Conservation (phyloP, 2,113 vertebrate species). For the Orientallactaga bullata region DNA sequence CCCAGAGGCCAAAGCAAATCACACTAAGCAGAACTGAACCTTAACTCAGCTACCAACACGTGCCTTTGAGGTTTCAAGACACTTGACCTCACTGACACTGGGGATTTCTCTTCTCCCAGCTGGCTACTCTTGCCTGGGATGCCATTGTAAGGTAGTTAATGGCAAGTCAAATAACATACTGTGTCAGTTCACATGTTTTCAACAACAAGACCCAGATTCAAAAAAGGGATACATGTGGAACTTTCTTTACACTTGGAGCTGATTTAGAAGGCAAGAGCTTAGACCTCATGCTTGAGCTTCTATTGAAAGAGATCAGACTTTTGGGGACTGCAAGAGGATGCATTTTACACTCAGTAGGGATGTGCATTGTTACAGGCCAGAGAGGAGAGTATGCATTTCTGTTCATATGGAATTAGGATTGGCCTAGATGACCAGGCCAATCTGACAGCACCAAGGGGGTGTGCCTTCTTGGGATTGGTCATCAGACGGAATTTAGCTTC, state of each 20-base stretch:
- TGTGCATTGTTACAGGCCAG: background rate
- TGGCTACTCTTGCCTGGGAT: background rate
- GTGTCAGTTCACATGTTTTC: background rate
- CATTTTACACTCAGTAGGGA: background rate
- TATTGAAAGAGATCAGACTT: background rate
- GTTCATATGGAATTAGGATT: background rate
- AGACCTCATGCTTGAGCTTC: background rate
- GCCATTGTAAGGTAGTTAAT: background rate
- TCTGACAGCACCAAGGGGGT: background rate
- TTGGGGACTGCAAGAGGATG: background rate
- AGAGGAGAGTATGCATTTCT: background rate
- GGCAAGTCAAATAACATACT: background rate
- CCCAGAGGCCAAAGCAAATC: background rate
- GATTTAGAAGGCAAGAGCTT: constrained; percentile 1
- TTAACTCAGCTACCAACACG: background rate
- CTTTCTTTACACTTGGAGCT: background rate
- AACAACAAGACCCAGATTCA: background rate
- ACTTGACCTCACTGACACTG: background rate
- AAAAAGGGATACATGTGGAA: background rate
- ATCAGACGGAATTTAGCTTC: background rate
- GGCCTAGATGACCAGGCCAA: background rate
- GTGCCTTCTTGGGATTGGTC: background rate
- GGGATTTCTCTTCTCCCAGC: background rate
- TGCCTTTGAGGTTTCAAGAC: background rate
- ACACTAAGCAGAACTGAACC: background rate